Conservation (phyloP, 2,797 vertebrate species). For the Nasua narica region DNA sequence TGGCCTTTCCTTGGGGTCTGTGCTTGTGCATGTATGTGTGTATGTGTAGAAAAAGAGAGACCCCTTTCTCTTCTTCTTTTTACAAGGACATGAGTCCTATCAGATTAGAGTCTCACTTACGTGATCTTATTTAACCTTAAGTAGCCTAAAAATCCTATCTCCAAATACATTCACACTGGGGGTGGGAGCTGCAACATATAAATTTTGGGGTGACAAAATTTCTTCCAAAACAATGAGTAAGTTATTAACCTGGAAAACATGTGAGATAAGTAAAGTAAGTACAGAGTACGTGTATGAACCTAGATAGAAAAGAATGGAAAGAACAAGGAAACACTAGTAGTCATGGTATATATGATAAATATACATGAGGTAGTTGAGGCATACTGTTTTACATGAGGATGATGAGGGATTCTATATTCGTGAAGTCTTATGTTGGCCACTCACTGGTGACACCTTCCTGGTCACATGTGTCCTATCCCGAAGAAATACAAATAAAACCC, state of each 20-base stretch:
- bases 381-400: background rate
- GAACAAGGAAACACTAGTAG: background rate
- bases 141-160: background rate
- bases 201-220: background rate
- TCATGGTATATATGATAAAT: background rate
- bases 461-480: background rate
- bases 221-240: background rate
- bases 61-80: background rate
- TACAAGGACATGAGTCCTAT: background rate
- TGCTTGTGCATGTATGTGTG: background rate
- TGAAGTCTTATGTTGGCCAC: background rate
- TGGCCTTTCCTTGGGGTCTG: background rate
- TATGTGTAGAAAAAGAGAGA: background rate
- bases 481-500: background rate
- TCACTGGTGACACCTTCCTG: background rate
- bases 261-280: background rate
- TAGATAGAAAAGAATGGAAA: background rate
- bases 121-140: slow-evolving; percentile 6
- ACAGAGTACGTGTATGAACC: background rate
- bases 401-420: background rate
- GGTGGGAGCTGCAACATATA: background rate
- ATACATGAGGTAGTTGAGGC: background rate
- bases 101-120: background rate
- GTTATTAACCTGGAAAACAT: background rate
- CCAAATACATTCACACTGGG: background rate